phyloP scores from a whole-genome alignment of 2,888 invertebrate species.

The Phortica okadai region DNA sequence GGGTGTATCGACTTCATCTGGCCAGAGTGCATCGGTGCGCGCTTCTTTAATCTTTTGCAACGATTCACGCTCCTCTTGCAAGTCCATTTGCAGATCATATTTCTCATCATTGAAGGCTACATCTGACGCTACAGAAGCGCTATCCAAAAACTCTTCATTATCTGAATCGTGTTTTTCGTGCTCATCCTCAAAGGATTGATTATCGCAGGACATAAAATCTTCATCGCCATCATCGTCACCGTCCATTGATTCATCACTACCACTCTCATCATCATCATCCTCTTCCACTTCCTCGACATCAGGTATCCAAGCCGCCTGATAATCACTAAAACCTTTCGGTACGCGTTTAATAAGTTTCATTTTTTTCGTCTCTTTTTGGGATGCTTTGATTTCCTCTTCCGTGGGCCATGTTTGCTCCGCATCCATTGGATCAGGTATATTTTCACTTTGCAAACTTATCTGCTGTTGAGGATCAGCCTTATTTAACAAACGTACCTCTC shows the following conservation, averaged over 20 bases:
- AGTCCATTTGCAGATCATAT: conserved; percentile 84
- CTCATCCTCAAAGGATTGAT: conserved; percentile 76
- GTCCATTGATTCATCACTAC: conserved; percentile 46
- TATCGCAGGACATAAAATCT: conserved; percentile 76
- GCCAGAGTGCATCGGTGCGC: conserved; percentile 89
- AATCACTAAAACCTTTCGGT: conserved; percentile 97
- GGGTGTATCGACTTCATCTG: conserved; percentile 98
- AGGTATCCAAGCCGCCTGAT: conserved; percentile 96
- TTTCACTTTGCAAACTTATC: conserved; percentile 87
- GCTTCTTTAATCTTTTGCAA: conserved; percentile 85
- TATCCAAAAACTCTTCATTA: conserved; percentile 83
- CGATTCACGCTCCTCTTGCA: conserved; percentile 87
- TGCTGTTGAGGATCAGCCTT: conserved; percentile 83
- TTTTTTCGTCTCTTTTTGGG: conserved; percentile 79
- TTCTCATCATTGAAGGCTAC: conserved; percentile 82
- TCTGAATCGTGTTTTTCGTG: conserved; percentile 77
- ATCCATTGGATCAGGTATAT: conserved; percentile 92
- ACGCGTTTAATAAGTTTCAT: conserved; percentile 86
- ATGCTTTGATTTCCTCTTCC: conserved; percentile 89
- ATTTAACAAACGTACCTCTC: conserved; percentile 73
- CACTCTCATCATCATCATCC: conserved; percentile 75
- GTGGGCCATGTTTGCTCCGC: conserved; percentile 99
- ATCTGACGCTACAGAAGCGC: conserved; percentile 83
- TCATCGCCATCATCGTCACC: conserved; percentile 60
- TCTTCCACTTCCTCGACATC: conserved; percentile 82